Percentiles rank a stretch among this genome's conserved stretches.
Conservation (phyloP, 64 coral and sea anemone species). For the Pachyseris speciosa region DNA sequence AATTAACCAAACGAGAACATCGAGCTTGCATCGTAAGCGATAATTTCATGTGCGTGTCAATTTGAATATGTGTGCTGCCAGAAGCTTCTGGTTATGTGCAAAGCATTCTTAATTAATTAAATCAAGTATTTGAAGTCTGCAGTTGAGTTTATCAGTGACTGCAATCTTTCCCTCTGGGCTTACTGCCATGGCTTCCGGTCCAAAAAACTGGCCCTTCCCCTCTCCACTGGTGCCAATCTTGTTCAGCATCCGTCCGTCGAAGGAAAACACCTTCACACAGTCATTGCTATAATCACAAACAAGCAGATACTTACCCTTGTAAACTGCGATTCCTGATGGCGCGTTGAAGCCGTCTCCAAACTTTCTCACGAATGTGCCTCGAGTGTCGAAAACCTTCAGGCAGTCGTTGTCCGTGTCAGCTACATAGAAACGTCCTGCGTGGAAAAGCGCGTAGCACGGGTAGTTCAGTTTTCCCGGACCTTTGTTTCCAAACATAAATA, state of each 20-base stretch:
- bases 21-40: too few relatives aligned
- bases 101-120: neutral
- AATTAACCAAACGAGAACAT: too few relatives aligned
- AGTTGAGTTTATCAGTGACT: slow-evolving; percentile 78
- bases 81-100: neutral
- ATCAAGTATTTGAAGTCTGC: slow-evolving; percentile 67
- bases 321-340: slow-evolving; percentile 77
- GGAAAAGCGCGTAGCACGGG: slow-evolving; percentile 56
- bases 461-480: slow-evolving; percentile 62
- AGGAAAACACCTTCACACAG: slow-evolving; percentile 79
- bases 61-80: too few relatives aligned
- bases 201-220: slow-evolving; percentile 59
- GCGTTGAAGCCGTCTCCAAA: slow-evolving; percentile 67
- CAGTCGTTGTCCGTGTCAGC: slow-evolving; percentile 71
- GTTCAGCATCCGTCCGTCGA: slow-evolving; percentile 56
- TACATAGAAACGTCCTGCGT: slow-evolving; percentile 53
- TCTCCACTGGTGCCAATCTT: slow-evolving; percentile 70
- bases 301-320: slow-evolving; percentile 73
- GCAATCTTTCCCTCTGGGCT: slow-evolving; percentile 48
- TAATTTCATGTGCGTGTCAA: too few relatives aligned
- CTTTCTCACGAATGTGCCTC: slow-evolving; percentile 33
- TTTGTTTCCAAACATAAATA: slow-evolving; percentile 86
- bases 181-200: slow-evolving; percentile 74
- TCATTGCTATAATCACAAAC: slow-evolving; percentile 85
- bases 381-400: slow-evolving; percentile 61